Evolutionary conservation across 2,888 invertebrate species (phyloP).

Genomic region (Acrocyrtus sp.): DNA sequence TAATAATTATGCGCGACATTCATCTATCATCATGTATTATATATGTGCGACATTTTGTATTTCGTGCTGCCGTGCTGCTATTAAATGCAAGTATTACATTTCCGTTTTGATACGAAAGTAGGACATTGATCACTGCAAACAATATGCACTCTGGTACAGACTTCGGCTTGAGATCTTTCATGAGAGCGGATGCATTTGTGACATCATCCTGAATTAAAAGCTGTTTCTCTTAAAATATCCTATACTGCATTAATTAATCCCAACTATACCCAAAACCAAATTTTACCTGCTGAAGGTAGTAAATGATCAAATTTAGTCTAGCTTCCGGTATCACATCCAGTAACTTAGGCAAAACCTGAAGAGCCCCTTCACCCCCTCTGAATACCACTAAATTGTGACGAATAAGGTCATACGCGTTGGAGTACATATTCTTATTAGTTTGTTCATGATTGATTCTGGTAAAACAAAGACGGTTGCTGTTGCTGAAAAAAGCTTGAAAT

Average conservation of each 20-base stretch:
- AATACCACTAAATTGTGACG: conserved; percentile 97
- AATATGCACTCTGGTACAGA: conserved; percentile 96
- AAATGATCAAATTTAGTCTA: conserved; percentile 93
- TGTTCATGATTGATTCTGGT: conserved; percentile 63
- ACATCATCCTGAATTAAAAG: conserved; percentile 74
- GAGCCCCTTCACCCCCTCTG: conserved; percentile 90
- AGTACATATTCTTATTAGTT: conserved; percentile 64
- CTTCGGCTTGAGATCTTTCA: conserved; percentile 92
- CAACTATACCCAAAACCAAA: no score
- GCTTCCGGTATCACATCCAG: conserved; percentile 98
- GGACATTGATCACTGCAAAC: conserved; percentile 94
- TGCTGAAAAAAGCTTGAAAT: background rate
- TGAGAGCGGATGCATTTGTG: conserved; percentile 85
- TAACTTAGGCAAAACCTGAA: conserved; percentile 90
- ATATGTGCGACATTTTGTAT: background rate
- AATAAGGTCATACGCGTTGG: conserved; percentile 90
- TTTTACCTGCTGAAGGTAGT: conserved; percentile 86
- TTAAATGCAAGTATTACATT: conserved; percentile 74
- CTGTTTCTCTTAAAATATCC: no score
- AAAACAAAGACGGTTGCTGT: conserved; percentile 1
- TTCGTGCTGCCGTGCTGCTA: background rate
- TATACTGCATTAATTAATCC: no score
- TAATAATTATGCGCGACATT: background rate
- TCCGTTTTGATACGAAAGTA: conserved; percentile 90
- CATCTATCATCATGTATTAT: background rate